phyloP scores from a whole-genome alignment of 2,888 invertebrate genomes.

The Desoria tigrina region DNA sequence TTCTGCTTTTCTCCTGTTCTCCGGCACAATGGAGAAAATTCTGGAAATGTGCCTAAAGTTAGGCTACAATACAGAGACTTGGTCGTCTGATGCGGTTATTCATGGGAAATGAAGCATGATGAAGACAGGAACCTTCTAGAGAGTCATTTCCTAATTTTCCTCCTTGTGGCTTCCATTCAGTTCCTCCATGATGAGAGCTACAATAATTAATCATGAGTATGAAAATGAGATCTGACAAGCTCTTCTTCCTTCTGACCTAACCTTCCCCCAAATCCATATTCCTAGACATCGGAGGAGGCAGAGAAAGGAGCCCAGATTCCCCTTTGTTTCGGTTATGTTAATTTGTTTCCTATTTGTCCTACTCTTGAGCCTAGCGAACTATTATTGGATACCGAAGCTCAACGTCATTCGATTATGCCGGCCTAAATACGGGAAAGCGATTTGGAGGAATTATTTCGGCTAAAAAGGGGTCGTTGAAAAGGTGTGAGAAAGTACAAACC shows the following conservation, averaged over 20 bases:
- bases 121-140: slow-evolving; percentile 10
- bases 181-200: background rate
- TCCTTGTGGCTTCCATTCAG: slow-evolving; percentile 13
- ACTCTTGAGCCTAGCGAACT: no score
- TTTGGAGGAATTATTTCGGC: no score
- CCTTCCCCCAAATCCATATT: background rate
- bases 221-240: slow-evolving; percentile 20
- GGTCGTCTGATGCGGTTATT: slow-evolving; percentile 6
- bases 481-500: no score
- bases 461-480: no score
- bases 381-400: no score
- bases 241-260: background rate
- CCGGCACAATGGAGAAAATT: background rate
- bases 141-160: slow-evolving; percentile 20
- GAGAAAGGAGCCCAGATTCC: no score
- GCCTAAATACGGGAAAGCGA: no score
- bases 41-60: slow-evolving; percentile 7
- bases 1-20: no score
- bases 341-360: no score
- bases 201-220: slow-evolving; percentile 17
- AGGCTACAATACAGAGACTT: no score
- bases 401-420: no score
- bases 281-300: background rate
- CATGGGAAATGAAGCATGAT: slow-evolving; percentile 16
- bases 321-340: no score